Conservation (phyloP, 2,797 vertebrate species). For the Acanthopagrus latus region DNA sequence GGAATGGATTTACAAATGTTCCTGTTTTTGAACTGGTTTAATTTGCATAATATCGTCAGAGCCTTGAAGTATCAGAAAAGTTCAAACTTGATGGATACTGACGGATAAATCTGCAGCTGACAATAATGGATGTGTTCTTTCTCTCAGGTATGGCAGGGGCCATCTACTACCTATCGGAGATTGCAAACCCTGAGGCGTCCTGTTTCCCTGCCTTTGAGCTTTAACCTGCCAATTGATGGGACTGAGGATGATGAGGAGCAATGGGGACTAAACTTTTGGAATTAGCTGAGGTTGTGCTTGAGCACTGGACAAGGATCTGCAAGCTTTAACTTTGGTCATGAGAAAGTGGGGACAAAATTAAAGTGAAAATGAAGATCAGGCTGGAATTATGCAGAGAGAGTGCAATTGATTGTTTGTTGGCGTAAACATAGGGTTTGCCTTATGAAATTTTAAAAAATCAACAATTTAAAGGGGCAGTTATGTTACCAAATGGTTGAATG, state of each 20-base stretch:
- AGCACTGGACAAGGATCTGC: neutral
- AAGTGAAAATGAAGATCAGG: neutral
- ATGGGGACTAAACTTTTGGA: neutral
- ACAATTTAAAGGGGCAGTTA: neutral
- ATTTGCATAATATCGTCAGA: neutral
- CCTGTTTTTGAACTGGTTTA: neutral
- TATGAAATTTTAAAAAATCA: neutral
- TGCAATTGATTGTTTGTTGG: neutral
- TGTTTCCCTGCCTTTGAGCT: constrained; percentile 97
- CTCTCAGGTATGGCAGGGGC: constrained; percentile 95
- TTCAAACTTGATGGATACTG: neutral
- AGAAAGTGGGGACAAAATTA: neutral
- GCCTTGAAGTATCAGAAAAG: neutral
- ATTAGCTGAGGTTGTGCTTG: neutral
- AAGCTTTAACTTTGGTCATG: constrained; percentile 1
- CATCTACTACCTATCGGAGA: constrained; percentile 95
- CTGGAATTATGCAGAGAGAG: neutral
- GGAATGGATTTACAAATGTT: too few species aligned
- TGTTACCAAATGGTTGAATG: neutral
- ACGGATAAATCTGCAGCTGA: neutral
- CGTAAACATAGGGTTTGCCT: neutral
- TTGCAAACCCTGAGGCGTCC: constrained; percentile 89
- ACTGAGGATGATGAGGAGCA: constrained; percentile 21
- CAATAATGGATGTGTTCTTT: constrained; percentile 33
- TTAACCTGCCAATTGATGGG: constrained; percentile 66